Percentiles rank a stretch among this genome's conserved stretches.
Evolutionary conservation across 2,113 vertebrate genomes (phyloP).

Genomic region (Corapipo altera): DNA sequence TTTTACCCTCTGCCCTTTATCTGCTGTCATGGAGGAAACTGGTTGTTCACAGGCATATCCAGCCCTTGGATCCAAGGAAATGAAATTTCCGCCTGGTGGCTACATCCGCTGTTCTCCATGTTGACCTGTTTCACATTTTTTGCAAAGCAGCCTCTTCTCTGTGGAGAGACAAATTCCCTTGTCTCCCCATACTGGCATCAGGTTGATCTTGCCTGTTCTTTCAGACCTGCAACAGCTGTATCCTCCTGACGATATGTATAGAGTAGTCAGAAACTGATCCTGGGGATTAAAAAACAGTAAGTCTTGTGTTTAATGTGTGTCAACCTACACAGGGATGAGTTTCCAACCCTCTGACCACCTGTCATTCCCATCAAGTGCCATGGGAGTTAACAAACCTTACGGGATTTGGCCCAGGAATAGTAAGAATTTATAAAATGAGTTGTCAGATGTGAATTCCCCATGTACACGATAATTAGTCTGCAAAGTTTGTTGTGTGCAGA

Average conservation of each 20-base stretch:
- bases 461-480: background rate
- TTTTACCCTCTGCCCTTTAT: background rate
- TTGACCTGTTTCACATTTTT: background rate
- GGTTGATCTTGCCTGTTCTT: background rate
- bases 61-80: background rate
- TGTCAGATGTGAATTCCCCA: background rate
- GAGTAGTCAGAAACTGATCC: background rate
- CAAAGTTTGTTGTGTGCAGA: background rate
- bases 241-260: background rate
- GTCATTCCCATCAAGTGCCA: background rate
- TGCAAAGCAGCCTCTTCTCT: background rate
- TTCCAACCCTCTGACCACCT: constrained; percentile 24
- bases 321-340: background rate
- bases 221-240: background rate
- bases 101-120: background rate
- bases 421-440: background rate
- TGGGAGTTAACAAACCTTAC: background rate
- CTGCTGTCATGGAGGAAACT: background rate
- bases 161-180: background rate
- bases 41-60: background rate
- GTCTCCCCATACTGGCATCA: background rate
- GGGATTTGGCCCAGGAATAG: background rate
- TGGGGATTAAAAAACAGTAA: background rate
- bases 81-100: background rate
- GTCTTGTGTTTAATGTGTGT: background rate